phyloP scores from a whole-genome alignment of 2,888 invertebrate genomes.

The Athalia rosae region DNA sequence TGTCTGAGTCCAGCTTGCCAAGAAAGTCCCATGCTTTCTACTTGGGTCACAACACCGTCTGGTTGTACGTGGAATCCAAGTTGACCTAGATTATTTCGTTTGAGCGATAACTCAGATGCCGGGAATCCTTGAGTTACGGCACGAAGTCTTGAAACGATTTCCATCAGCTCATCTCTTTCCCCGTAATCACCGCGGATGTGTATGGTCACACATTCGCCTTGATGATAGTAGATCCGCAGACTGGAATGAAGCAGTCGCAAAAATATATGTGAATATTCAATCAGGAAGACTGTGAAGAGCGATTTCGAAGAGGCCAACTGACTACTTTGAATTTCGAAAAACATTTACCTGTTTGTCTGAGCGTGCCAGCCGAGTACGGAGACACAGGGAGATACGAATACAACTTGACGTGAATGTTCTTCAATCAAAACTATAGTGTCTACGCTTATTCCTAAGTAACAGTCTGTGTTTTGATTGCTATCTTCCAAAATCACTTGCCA shows the following conservation, averaged over 20 bases:
- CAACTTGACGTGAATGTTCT: slow-evolving; percentile 85
- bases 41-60: slow-evolving; percentile 95
- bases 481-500: slow-evolving; percentile 87
- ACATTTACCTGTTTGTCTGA: slow-evolving; percentile 75
- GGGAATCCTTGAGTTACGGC: slow-evolving; percentile 87
- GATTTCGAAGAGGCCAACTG: background rate
- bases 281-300: background rate
- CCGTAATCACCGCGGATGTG: slow-evolving; percentile 83
- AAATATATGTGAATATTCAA: background rate
- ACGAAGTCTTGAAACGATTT: slow-evolving; percentile 86
- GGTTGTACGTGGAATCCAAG: slow-evolving; percentile 94
- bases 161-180: slow-evolving; percentile 82
- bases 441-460: slow-evolving; percentile 89
- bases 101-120: slow-evolving; percentile 86
- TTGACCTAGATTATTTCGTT: slow-evolving; percentile 88
- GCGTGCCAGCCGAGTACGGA: slow-evolving; percentile 86
- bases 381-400: slow-evolving; percentile 90
- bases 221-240: slow-evolving; percentile 91
- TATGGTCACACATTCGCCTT: slow-evolving; percentile 93
- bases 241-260: slow-evolving; percentile 70
- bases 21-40: slow-evolving; percentile 84
- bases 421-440: slow-evolving; percentile 93
- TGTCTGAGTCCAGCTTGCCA: slow-evolving; percentile 91
- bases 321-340: background rate
- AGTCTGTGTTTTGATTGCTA: slow-evolving; percentile 83